phyloP scores from a whole-genome alignment of 2,113 vertebrate species.

The Euleptes europaea region DNA sequence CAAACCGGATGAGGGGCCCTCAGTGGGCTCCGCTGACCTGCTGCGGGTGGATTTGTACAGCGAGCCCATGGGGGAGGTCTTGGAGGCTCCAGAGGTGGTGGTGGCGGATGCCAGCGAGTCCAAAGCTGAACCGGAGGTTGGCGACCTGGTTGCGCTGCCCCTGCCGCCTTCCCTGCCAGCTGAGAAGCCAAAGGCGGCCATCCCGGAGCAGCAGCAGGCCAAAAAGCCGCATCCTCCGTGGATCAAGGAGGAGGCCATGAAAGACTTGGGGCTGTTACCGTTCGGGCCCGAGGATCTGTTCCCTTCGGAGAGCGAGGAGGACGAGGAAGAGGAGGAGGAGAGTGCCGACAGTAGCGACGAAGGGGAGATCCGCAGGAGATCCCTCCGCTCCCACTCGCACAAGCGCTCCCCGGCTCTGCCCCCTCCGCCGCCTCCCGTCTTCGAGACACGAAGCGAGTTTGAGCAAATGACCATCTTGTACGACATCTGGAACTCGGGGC shows the following conservation, averaged over 20 bases:
- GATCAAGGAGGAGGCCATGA: constrained; percentile 59
- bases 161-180: constrained; percentile 22
- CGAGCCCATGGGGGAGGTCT: constrained; percentile 64
- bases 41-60: constrained; percentile 49
- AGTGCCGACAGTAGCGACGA: constrained; percentile 62
- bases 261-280: not conserved
- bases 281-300: constrained; percentile 68
- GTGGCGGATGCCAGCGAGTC: constrained; percentile 66
- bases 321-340: constrained; percentile 72
- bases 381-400: constrained; percentile 65
- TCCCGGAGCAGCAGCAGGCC: constrained; percentile 34
- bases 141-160: constrained; percentile 2
- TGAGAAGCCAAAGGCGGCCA: constrained; percentile 30
- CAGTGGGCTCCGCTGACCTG: constrained; percentile 4
- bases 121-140: constrained; percentile 56
- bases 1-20: not conserved
- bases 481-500: constrained; percentile 91
- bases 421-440: constrained; percentile 45
- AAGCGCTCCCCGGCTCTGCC: constrained; percentile 27
- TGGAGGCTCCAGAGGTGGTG: constrained; percentile 77
- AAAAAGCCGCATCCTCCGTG: constrained; percentile 4
- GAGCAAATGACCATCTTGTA: constrained; percentile 97
- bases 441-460: constrained; percentile 86
- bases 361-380: constrained; percentile 62
- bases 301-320: constrained; percentile 72